A percentile compares a stretch with the other conserved stretches of the same genome.
phyloP scores from a whole-genome alignment of 1,140 invertebrate genomes.

The Aphis gossypii region DNA sequence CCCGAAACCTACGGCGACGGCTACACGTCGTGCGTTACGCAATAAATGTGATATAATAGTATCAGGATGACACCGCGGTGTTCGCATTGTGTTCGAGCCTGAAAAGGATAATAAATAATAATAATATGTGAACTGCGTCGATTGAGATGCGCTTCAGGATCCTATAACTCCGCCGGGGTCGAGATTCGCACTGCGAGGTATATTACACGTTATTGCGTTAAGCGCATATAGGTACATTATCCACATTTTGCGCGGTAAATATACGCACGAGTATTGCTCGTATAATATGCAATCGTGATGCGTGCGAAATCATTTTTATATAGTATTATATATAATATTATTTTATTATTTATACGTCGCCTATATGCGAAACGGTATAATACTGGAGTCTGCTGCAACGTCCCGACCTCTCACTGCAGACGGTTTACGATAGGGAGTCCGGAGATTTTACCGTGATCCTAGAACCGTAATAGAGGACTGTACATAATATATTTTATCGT shows the following conservation, averaged over 20 bases:
- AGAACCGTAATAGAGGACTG: neutral
- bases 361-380: neutral
- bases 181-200: neutral
- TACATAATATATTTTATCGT: too few species aligned
- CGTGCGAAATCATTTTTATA: too few species aligned
- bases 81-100: neutral
- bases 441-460: neutral
- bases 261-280: neutral
- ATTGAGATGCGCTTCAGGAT: neutral
- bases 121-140: neutral
- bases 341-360: neutral
- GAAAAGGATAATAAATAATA: neutral
- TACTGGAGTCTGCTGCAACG: neutral
- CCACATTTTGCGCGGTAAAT: neutral
- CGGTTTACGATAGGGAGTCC: neutral
- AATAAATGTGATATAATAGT: conserved; percentile 11
- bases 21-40: neutral
- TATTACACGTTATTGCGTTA: neutral
- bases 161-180: neutral
- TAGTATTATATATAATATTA: neutral
- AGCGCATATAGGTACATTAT: neutral
- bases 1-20: neutral
- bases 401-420: neutral
- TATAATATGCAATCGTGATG: neutral
- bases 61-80: neutral